phyloP scores from a whole-genome alignment of 1,140 invertebrate species.

The Microplitis mediator region DNA sequence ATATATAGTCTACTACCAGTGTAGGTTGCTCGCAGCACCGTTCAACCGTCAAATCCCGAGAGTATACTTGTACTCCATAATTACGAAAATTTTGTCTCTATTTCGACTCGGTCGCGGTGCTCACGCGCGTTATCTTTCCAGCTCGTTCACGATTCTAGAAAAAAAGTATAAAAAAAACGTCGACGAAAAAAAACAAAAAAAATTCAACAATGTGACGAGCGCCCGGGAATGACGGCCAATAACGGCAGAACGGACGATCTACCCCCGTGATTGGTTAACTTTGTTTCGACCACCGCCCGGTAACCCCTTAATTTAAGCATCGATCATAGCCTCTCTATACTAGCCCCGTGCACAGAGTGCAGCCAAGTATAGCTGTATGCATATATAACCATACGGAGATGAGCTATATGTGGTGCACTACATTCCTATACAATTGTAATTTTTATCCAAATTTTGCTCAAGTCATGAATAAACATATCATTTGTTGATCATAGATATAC shows the following conservation, averaged over 20 bases:
- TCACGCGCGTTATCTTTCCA: neutral
- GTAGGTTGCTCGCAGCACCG: slow-evolving; percentile 41
- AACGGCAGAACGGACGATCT: slow-evolving; percentile 38
- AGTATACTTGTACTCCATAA: slow-evolving; percentile 52
- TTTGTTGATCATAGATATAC: too few relatives aligned
- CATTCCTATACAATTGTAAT: too few relatives aligned
- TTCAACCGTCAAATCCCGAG: slow-evolving; percentile 49
- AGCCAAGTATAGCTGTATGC: too few relatives aligned
- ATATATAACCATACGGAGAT: too few relatives aligned
- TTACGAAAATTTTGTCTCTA: slow-evolving; percentile 47
- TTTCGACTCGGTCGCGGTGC: slow-evolving; percentile 13
- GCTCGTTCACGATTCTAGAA: slow-evolving; percentile 29
- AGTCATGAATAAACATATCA: too few relatives aligned
- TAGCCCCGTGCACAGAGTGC: neutral
- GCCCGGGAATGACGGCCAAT: slow-evolving; percentile 39
- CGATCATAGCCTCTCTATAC: slow-evolving; percentile 43
- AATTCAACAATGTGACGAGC: slow-evolving; percentile 40
- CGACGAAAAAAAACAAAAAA: slow-evolving; percentile 32
- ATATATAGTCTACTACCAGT: slow-evolving; percentile 22
- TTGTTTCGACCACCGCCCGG: slow-evolving; percentile 43
- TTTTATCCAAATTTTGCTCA: too few relatives aligned
- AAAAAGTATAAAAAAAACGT: slow-evolving; percentile 13
- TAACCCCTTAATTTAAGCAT: slow-evolving; percentile 53
- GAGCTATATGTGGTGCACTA: too few relatives aligned
- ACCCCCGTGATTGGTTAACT: slow-evolving; percentile 51